Conservation (phyloP, 2,888 invertebrate species). For the Quadroppia sp. region DNA sequence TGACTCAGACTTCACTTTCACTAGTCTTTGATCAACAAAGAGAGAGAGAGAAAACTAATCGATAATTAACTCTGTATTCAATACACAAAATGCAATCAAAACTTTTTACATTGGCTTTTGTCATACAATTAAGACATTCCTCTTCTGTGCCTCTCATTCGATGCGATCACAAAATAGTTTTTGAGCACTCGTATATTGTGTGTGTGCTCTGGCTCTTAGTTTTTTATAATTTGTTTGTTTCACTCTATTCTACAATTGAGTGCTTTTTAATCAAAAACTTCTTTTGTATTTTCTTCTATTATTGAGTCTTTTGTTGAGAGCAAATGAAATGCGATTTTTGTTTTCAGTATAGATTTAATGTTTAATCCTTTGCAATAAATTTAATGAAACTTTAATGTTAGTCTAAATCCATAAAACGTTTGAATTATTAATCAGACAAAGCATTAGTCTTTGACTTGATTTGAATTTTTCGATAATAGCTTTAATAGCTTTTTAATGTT, state of each 20-base stretch:
- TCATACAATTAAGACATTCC: constrained; percentile 24
- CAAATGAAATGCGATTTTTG: neutral
- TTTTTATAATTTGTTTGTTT: neutral
- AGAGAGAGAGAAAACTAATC: no score
- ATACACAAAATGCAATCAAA: no score
- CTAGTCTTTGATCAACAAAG: constrained; percentile 38
- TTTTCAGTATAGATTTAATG: constrained; percentile 1
- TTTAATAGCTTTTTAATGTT: constrained; percentile 34
- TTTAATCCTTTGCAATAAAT: constrained; percentile 14
- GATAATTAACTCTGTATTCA: constrained; percentile 25
- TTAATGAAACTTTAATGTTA: constrained; percentile 20
- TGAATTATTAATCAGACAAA: constrained; percentile 29
- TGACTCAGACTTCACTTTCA: neutral
- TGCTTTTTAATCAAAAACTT: constrained; percentile 3
- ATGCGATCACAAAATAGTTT: no score
- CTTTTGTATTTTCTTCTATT: neutral
- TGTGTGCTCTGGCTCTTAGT: neutral
- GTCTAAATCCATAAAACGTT: constrained; percentile 26
- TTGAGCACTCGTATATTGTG: no score
- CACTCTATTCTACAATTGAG: neutral
- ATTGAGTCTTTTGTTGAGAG: neutral
- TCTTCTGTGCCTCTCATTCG: neutral
- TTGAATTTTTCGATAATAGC: constrained; percentile 23
- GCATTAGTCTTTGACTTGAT: neutral
- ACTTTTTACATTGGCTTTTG: neutral